Percentiles rank a stretch among this genome's conserved stretches.
These are phyloP conservation scores for Temnothorax curvispinosus DNA, from an alignment of 1,140 invertebrate genomes.

Conservation along the genomic window DNA sequence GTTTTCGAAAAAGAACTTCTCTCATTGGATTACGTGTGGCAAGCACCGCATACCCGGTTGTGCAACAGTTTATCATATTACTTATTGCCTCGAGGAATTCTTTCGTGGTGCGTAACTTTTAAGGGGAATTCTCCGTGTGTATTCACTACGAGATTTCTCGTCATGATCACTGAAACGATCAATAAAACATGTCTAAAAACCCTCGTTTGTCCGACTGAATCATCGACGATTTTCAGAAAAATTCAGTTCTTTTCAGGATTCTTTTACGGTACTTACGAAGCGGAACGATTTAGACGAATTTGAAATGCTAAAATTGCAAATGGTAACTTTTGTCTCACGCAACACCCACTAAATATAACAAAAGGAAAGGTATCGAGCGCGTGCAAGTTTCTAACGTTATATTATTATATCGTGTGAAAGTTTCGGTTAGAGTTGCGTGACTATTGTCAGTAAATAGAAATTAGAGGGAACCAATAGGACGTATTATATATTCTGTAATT, in stretches of 20 bases:
- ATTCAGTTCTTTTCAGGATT: background rate
- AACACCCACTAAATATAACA: constrained; percentile 1
- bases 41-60: constrained; percentile 35
- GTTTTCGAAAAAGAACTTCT: too few species aligned
- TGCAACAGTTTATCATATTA: constrained; percentile 73
- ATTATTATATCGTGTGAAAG: constrained; percentile 4
- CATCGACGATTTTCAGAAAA: background rate
- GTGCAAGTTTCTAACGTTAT: background rate
- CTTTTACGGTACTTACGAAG: constrained; percentile 7
- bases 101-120: constrained; percentile 47
- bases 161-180: constrained; percentile 48
- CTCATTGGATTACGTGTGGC: constrained; percentile 64
- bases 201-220: background rate
- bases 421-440: constrained; percentile 14
- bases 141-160: background rate
- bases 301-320: constrained; percentile 22
- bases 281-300: background rate
- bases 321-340: constrained; percentile 2
- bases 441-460: constrained; percentile 16
- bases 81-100: constrained; percentile 60
- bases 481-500: constrained; percentile 18
- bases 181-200: background rate
- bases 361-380: background rate
- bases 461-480: constrained; percentile 11
- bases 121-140: constrained; percentile 40